Base-by-base conservation (phyloP, 1,140 invertebrate genomes). In the Drosophila carrolli region DNA sequence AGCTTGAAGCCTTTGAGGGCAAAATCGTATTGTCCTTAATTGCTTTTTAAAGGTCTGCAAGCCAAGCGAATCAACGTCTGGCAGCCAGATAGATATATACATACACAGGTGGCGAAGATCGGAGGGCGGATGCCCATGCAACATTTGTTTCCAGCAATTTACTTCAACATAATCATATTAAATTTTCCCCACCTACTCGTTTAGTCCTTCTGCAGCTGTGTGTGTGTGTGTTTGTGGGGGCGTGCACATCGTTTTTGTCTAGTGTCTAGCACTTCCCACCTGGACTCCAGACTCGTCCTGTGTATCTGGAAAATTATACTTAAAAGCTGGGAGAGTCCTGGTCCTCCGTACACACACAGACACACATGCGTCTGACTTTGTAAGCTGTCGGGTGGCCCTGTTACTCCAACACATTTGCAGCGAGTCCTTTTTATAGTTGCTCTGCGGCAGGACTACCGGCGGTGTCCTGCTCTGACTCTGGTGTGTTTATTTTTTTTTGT, bases 101-200 rank as follows among this genome's bases (percentile, higher is more conserved):
- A 2, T 10, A n/a, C 48, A 35, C 47, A 74, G 70, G 60, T 53
- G 65, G 38, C 8, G 55, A 14, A 43, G 41, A 29, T 35, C 27
- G 65, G 44, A 16, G 65, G 55, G 62, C 41, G 72, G 46, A 59
- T 60, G 73, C 55, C 62, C 78, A 60, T 81, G 81, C 81, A 81
- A 78, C 84, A 77, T 88, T 88, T 88, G 79, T 89, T 89, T 81
- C 84, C 83, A 88, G 84, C 84, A 89, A 88, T 88, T 88, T 88
- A 89, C 84, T 81, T 88, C 68, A 80, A 75, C 84, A 88, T 88
- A 88, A 88, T 88, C 84, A 88, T 88, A 89, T 88, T 88, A 88
- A 89, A 88, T 88, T 81, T 89, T 83, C 77, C 84, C 84, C 84
- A 81, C 84, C 84, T 54, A 78, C 66, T 60, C 77, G 76, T 50